Evolutionary conservation across 1,140 invertebrate genomes (phyloP), one percentile per base, ranked within the genome.

Genomic region (Wiebesia pumilae): DNA sequence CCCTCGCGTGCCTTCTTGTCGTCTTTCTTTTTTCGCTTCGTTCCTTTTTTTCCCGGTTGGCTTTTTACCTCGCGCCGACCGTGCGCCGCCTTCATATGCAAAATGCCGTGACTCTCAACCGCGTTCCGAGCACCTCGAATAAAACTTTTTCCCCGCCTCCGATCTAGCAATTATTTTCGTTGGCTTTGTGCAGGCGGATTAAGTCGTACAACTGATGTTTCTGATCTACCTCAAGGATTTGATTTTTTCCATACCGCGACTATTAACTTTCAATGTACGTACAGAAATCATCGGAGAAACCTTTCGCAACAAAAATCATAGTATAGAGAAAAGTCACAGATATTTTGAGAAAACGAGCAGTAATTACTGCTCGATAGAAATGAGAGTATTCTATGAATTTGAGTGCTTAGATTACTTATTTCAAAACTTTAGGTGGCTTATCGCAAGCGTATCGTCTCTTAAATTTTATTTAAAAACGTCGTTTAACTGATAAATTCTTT

Each of bases 1-100:
- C 43, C 43, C 75, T 71, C n/a, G 38, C n/a, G 79, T 69, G 71
- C 79, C 80, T 83, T 84, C 65, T 33, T 38, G 40, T 65, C 69
- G 38, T 58, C 71, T 43, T 67, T 75, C 47, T 86, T 47, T 51
- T 73, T 4, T 54, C 47, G 69, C 43, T 33, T 12, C 12, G 27
- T n/a, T 7, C 3, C 16, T 73, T 21, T 71, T 1, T 35, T 38
- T 6, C 33, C 7, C 78, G 47, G 1, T 35, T 6, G 65, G 27
- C 9, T 69, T 71, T 83, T 71, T 83, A 35, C 2, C 27, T 35
- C 43, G 16, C n/a, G n/a, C 19, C 62, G 9, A 7, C 35, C 79
- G 51, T 1, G 0, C 24, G 0, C 78, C 24, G 54, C 19, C 33
- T 38, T 27, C 47, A 33, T 78, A 78, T 78, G 43, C 77, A 54